Evolutionary conservation across 2,888 invertebrate genomes (phyloP).

Genomic region (Cerastoderma edule): DNA sequence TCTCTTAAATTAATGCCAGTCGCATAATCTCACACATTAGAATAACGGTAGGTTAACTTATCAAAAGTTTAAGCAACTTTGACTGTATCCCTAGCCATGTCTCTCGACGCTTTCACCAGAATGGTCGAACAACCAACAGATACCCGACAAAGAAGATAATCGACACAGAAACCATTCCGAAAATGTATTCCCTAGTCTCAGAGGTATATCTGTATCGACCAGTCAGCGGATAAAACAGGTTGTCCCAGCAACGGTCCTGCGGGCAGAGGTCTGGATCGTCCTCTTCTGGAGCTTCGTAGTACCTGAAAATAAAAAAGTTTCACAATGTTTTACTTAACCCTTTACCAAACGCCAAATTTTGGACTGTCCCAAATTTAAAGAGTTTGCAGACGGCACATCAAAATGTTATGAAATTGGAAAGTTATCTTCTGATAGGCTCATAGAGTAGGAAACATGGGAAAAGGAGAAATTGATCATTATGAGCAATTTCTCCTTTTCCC

Average conservation of each 20-base stretch:
- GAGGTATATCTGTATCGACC: constrained; percentile 58
- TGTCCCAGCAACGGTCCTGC: constrained; percentile 73
- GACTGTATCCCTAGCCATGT: neutral
- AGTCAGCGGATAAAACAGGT: constrained; percentile 72
- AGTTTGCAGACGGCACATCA: too few relatives aligned
- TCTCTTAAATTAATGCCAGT: too few relatives aligned
- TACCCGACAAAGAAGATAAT: constrained; percentile 71
- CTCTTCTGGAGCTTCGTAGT: constrained; percentile 64
- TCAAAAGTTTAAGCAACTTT: neutral
- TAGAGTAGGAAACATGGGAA: too few relatives aligned
- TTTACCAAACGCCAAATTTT: too few relatives aligned
- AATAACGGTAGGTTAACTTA: neutral
- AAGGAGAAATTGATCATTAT: too few relatives aligned
- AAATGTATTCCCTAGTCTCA: constrained; percentile 63
- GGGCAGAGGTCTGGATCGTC: constrained; percentile 66
- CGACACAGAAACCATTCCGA: constrained; percentile 65
- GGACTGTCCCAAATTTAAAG: too few relatives aligned
- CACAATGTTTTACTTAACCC: too few relatives aligned
- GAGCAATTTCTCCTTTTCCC: too few relatives aligned
- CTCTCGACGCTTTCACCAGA: constrained; percentile 57
- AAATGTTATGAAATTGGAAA: too few relatives aligned
- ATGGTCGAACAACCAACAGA: constrained; percentile 64
- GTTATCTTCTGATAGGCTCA: too few relatives aligned
- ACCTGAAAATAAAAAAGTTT: constrained; percentile 54
- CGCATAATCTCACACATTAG: too few relatives aligned